Evolutionary conservation across 2,888 invertebrate genomes (phyloP).

Genomic region (Heliothis peltigera): DNA sequence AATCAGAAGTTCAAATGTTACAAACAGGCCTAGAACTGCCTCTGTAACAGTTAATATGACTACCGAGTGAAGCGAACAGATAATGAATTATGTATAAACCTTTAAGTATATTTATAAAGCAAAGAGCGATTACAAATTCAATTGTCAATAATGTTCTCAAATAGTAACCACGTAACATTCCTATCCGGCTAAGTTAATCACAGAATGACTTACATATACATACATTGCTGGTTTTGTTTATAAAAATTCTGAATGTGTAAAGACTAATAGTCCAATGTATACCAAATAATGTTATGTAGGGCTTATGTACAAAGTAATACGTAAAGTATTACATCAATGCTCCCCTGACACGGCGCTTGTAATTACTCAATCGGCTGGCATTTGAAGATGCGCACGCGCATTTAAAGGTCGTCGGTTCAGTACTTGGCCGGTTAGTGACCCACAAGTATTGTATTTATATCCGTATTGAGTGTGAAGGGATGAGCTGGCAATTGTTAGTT

Average conservation of each 20-base stretch:
- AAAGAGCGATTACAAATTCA: conserved; percentile 25
- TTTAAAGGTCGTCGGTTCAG: conserved; percentile 74
- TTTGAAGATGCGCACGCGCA: conserved; percentile 74
- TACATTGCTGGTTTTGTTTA: conserved; percentile 7
- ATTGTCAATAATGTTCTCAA: conserved; percentile 22
- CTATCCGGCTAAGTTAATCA: background rate
- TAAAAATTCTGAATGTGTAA: background rate
- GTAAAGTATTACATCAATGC: conserved; percentile 62
- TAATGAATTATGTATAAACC: conserved; percentile 10
- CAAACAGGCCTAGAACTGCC: background rate
- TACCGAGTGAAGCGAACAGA: conserved; percentile 7
- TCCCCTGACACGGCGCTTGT: conserved; percentile 56
- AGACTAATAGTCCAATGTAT: background rate
- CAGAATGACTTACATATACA: background rate
- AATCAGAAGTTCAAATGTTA: background rate
- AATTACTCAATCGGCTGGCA: conserved; percentile 82
- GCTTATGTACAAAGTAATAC: conserved; percentile 32
- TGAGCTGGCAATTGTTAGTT: conserved; percentile 12
- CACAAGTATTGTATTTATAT: conserved; percentile 61
- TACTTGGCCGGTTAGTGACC: conserved; percentile 73
- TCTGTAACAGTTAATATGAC: background rate
- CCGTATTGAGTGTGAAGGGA: conserved; percentile 40
- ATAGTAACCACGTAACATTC: conserved; percentile 23
- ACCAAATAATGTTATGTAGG: background rate
- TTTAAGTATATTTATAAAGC: background rate